A percentile compares a stretch with the other conserved stretches of the same genome.
Conservation (phyloP, 2,888 invertebrate genomes). For the Germaria angustata region DNA sequence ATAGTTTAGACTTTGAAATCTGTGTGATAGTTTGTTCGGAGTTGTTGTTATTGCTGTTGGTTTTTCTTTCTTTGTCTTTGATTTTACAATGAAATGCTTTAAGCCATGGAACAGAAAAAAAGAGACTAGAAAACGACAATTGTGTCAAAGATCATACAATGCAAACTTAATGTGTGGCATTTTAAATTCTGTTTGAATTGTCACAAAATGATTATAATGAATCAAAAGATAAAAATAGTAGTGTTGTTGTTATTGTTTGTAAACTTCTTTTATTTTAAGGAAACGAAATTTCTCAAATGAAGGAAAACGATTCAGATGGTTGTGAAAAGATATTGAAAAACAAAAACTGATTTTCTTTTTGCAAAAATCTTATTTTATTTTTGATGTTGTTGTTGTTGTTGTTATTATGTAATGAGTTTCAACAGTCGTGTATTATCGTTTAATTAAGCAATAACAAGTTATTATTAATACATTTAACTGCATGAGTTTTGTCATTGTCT, state of each 20-base stretch:
- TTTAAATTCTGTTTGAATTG: conserved; percentile 64
- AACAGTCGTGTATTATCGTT: background rate
- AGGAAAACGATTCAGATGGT: conserved; percentile 21
- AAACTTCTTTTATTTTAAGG: conserved; percentile 7
- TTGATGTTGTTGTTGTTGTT: background rate
- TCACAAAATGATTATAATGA: conserved; percentile 65
- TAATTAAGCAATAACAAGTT: conserved; percentile 9
- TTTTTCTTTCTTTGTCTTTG: conserved; percentile 1
- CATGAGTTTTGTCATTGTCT: conserved; percentile 4
- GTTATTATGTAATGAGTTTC: background rate
- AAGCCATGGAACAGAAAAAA: conserved; percentile 6
- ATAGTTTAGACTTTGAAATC: conserved; percentile 60
- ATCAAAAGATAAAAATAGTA: conserved; percentile 58
- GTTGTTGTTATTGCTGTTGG: background rate
- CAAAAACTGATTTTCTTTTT: conserved; percentile 20
- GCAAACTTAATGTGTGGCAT: conserved; percentile 65
- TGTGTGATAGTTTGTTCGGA: conserved; percentile 62
- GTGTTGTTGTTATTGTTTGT: background rate
- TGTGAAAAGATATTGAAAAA: conserved; percentile 70
- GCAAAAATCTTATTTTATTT: background rate
- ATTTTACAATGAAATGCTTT: conserved; percentile 10
- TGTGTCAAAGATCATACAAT: conserved; percentile 66
- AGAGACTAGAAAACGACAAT: conserved; percentile 59
- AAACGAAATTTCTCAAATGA: conserved; percentile 18
- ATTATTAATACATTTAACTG: background rate